A percentile compares a stretch with the other conserved stretches of the same genome.
Conservation (phyloP, 1,140 invertebrate genomes). For the Dreissena rostriformis region DNA sequence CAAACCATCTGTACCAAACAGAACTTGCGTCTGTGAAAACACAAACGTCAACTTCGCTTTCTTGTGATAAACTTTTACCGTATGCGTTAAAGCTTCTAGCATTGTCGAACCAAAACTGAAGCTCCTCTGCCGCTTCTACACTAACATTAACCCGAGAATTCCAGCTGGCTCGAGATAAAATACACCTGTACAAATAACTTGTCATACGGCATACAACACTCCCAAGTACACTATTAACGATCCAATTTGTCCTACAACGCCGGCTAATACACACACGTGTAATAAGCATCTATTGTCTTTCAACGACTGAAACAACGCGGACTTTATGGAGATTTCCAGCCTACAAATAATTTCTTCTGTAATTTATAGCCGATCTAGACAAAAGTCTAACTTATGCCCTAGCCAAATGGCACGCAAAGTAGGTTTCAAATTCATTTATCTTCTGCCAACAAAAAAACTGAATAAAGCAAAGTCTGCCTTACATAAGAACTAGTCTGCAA, state of each 20-base stretch:
- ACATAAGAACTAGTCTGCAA: not conserved
- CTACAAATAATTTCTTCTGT: slow-evolving; percentile 7
- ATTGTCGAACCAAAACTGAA: slow-evolving; percentile 42
- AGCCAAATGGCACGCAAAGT: slow-evolving; percentile 10
- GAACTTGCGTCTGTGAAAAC: slow-evolving; percentile 46
- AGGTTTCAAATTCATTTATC: slow-evolving; percentile 42
- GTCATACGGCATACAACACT: slow-evolving; percentile 18
- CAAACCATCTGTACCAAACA: slow-evolving; percentile 21
- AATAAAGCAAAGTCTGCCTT: not conserved
- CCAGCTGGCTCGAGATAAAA: slow-evolving; percentile 39
- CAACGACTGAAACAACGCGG: not conserved
- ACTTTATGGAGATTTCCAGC: slow-evolving; percentile 1
- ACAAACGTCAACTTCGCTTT: not conserved
- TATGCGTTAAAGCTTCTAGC: slow-evolving; percentile 24
- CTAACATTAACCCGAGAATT: slow-evolving; percentile 18
- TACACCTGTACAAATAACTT: slow-evolving; percentile 47
- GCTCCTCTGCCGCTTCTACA: not conserved
- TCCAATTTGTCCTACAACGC: slow-evolving; percentile 53
- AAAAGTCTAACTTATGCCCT: slow-evolving; percentile 37
- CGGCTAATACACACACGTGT: slow-evolving; percentile 18
- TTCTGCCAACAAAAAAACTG: slow-evolving; percentile 44
- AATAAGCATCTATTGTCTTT: not conserved
- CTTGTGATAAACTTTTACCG: slow-evolving; percentile 2
- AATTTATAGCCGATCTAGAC: slow-evolving; percentile 7
- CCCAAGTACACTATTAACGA: slow-evolving; percentile 43